These are phyloP conservation scores for Chloroceryle aenea DNA, from an alignment of 2,113 vertebrate species.

Conservation along the genomic window DNA sequence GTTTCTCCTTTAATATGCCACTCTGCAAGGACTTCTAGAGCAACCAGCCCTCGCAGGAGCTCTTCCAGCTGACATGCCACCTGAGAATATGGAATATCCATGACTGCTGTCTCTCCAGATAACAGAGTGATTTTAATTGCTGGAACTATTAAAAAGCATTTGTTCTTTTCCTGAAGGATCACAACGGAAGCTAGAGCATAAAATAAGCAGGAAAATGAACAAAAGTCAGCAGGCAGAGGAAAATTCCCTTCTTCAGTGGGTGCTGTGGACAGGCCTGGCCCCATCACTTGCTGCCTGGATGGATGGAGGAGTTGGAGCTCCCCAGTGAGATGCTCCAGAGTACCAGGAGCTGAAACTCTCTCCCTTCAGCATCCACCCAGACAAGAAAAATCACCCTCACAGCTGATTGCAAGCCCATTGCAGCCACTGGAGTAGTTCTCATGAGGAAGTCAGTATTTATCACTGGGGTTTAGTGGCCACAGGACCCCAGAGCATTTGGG, in stretches of 20 bases:
- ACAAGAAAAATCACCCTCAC: not conserved
- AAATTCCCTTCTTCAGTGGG: accelerated
- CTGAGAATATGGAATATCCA: not conserved
- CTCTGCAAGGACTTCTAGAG: not conserved
- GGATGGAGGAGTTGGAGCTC: not conserved
- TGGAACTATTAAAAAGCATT: not conserved
- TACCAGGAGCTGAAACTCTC: not conserved
- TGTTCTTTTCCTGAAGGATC: not conserved
- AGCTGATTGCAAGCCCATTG: accelerated
- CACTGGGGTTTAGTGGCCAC: accelerated
- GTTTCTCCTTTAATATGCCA: not conserved
- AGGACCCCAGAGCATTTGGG: accelerated
- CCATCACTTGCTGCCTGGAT: accelerated
- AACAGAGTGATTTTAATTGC: not conserved
- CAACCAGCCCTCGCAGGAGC: not conserved
- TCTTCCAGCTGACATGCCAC: not conserved
- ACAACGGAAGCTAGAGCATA: not conserved
- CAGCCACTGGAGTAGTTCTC: not conserved
- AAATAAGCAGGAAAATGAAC: not conserved
- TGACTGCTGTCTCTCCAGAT: not conserved
- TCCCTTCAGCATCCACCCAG: not conserved
- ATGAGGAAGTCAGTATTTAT: accelerated
- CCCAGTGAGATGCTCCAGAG: not conserved
- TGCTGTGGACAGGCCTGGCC: accelerated
- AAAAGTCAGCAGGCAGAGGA: accelerated